Evolutionary conservation across 2,113 vertebrate species (phyloP), one percentile per base, ranked within the genome.

Genomic region (Apus apus): DNA sequence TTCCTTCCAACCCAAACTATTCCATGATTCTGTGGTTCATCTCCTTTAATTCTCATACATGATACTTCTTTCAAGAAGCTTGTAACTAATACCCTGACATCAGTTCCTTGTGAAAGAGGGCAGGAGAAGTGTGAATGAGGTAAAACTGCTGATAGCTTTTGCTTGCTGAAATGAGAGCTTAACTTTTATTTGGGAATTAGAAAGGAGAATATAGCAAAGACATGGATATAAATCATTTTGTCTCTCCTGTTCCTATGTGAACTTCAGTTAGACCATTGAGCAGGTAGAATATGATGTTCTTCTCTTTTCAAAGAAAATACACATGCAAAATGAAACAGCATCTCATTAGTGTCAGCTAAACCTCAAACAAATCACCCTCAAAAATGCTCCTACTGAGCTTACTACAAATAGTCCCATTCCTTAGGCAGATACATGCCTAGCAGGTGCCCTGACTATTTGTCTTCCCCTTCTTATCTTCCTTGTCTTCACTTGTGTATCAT

Each of bases 261-360:
- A 73, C 81, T 72, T 79, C 4, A 66, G 57, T 62, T 89, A 89
- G 48, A 62, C 94, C 85, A 25, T 48, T 87, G 89, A 95, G 81
- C 84, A 89, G 62, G 34, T 92, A 43, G 86, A 90, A 66, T 87
- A 40, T 22, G 27, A 27, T 89, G 81, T 93, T 91, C 75, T 87
- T 85, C 75, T 96, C 53, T 54, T 25, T 85, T 91, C 66, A 73
- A 19, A 94, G 89, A 76, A 73, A 88, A 85, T n/a, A 57, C 30
- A 78, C 34, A 11, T 45, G 36, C 46, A 54, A 34, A 89, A 65
- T 61, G 71, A 83, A 95, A 48, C 62, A 68, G 73, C 64, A 68
- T 92, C 86, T 94, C 84, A 65, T 94, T 90, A 94, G 65, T 72
- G 76, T 74, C 93, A 85, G 40, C 57, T 91, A 38, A 57, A 92